Conservation (phyloP, 2,797 vertebrate genomes). For the Okamejei kenojei region DNA sequence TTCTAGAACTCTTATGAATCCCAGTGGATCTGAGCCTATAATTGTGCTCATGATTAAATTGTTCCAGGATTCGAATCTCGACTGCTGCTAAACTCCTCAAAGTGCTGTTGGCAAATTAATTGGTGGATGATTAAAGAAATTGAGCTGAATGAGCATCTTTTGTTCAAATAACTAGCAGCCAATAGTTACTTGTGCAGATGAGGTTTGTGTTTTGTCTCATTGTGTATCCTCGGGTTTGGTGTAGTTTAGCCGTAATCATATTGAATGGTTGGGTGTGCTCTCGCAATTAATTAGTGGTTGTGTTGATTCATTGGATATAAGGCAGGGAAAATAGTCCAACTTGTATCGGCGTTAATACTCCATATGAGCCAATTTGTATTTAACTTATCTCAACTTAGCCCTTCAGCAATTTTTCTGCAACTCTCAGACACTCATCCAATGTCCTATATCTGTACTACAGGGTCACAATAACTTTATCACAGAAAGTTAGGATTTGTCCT, state of each 20-base stretch:
- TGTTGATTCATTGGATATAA: not conserved
- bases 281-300: not conserved
- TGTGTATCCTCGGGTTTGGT: not conserved
- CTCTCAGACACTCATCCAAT: not conserved
- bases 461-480: not conserved
- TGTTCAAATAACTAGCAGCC: not conserved
- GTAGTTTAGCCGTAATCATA: too few relatives aligned
- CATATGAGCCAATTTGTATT: not conserved
- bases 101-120: not conserved
- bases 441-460: not conserved
- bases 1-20: not conserved
- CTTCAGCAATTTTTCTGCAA: not conserved
- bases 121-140: not conserved
- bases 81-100: not conserved
- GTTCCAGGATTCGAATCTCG: not conserved
- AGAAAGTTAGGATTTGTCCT: not conserved
- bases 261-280: too few relatives aligned
- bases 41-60: not conserved
- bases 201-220: not conserved
- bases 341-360: not conserved
- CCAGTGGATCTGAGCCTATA: not conserved
- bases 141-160: not conserved
- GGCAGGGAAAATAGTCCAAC: not conserved
- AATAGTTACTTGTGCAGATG: not conserved
- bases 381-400: not conserved